Evolutionary conservation across 2,888 invertebrate species (phyloP), one percentile per base, ranked within the genome.

Genomic region (Ditula angustiorana): DNA sequence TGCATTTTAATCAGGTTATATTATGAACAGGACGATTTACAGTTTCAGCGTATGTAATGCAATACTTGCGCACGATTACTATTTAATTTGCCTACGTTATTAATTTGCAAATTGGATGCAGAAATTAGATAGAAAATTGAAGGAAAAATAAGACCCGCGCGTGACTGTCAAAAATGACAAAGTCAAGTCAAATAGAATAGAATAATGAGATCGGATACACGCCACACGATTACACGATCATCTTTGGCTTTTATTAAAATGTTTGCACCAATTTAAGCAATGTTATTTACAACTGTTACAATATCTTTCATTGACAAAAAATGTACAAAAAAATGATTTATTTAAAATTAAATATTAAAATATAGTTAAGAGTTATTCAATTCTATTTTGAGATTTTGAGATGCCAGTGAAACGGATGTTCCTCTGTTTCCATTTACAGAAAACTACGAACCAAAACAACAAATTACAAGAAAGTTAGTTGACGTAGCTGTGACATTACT

Each of bases 1-100:
- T 83, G 81, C 91, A 88, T 87, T 78, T 73, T 78, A 26, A 16
- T 8, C 47, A 47, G 58, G 64, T 64, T 64, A 59, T 59, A 37
- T 28, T 53, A 19, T 28, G 23, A 49, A 19, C 19, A 23, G 41
- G n/a, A 24, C 21, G n/a, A 26, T 49, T 41, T n/a, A n/a, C n/a
- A 19, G 19, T 52, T 44, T 24, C 5, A 30, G 37, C 10, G 13
- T 1, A 23, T 53, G 10, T 26, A 49, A n/a, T 16, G 19, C n/a
- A 19, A 23, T 24, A 23, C 46, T n/a, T 5, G n/a, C 11, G 19
- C 13, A 19, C n/a, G 3, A 35, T n/a, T 24, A 16, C 11, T 46
- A 21, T 33, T 26, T 1, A 2, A 41, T 11, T 19, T 26, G 19
- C 7, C 26, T 56, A 2, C 2, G 5, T 19, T 19, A 41, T 19